Evolutionary conservation across 2,797 vertebrate genomes (phyloP).

Genomic region (Distichodus sexfasciatus): DNA sequence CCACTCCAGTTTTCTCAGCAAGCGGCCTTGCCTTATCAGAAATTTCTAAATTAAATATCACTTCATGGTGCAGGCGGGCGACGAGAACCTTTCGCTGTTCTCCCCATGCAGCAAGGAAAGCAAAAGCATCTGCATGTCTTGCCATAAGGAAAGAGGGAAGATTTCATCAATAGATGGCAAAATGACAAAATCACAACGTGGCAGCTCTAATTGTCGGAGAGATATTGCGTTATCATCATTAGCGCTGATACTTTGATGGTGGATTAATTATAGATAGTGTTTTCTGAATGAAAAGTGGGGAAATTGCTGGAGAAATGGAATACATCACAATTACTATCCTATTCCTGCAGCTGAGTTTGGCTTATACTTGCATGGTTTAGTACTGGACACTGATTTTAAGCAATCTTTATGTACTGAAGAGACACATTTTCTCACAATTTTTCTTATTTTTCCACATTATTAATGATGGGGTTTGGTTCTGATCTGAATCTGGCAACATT

Average conservation of each 20-base stretch:
- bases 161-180: not conserved
- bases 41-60: conserved; percentile 16
- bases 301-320: not conserved
- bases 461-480: too few relatives aligned
- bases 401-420: too few relatives aligned
- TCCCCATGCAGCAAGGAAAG: not conserved
- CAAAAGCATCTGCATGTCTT: not conserved
- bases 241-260: not conserved
- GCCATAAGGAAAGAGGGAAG: not conserved
- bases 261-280: conserved; percentile 11
- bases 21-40: conserved; percentile 11
- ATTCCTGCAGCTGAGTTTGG: not conserved
- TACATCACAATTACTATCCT: not conserved
- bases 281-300: not conserved
- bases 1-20: not conserved
- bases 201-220: not conserved
- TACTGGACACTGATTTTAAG: too few relatives aligned
- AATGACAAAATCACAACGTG: conserved; percentile 4
- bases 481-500: too few relatives aligned
- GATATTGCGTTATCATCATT: not conserved
- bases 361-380: too few relatives aligned
- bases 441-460: too few relatives aligned
- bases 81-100: not conserved
- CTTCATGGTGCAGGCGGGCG: not conserved
- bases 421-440: too few relatives aligned